Conservation (phyloP, 2,888 invertebrate genomes). For the Tipula confusa region DNA sequence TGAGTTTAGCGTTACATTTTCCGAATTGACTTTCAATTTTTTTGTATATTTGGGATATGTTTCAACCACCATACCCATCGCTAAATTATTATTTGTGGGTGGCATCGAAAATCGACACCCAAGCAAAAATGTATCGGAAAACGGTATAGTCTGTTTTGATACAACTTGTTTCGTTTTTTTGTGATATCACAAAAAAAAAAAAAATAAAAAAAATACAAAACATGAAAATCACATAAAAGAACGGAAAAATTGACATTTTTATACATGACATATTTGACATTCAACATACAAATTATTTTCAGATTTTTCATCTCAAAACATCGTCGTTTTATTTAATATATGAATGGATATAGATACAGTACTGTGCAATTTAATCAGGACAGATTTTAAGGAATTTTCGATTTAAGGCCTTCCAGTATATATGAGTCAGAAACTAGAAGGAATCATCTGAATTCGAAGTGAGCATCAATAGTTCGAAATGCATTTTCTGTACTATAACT, state of each 20-base stretch:
- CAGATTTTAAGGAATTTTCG: too few relatives aligned
- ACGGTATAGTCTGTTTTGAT: background rate
- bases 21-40: too few relatives aligned
- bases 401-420: too few relatives aligned
- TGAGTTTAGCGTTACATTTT: background rate
- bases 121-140: background rate
- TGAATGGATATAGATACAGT: too few relatives aligned
- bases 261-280: constrained; percentile 25
- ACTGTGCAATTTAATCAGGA: too few relatives aligned
- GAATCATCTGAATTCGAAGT: too few relatives aligned
- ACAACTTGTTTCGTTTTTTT: background rate
- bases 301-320: background rate
- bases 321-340: background rate
- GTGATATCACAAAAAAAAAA: background rate
- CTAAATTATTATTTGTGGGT: background rate
- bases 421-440: too few relatives aligned
- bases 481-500: too few relatives aligned
- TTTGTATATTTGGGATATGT: background rate
- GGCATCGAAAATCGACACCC: background rate
- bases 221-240: background rate
- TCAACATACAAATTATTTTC: constrained; percentile 16
- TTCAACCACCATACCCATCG: background rate
- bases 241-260: constrained; percentile 12
- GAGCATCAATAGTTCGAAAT: too few relatives aligned
- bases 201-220: background rate